Base-by-base conservation (phyloP, 2,797 vertebrate species). In the Parauchenoglanis punctatus region DNA sequence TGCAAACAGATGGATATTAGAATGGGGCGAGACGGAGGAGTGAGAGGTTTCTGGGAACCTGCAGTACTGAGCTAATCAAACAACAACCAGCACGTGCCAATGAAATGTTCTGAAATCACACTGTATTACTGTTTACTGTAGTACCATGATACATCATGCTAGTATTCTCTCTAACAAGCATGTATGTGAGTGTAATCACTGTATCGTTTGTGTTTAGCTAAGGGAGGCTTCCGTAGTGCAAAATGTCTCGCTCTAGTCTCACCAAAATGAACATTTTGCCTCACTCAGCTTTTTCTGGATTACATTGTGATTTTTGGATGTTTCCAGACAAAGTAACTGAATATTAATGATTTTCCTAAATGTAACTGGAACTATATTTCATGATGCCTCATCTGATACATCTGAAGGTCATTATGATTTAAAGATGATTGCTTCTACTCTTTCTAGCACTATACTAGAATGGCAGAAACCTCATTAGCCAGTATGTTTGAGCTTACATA, bases 1-100 rank as follows among this genome's bases (percentile, higher is more conserved):
- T 84, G 73, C 61, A 58, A 88, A 86, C 88, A 90, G 88, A 88
- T 91, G 88, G 81, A 77, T 82, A 82, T 75, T 72, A 78, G 52
- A 88, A 81, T 20, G 20, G 70, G 82, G 70, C 23, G 77, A 84
- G 67, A 87, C 61, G n/a, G 83, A 83, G 76, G 11, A 35, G 72
- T 31, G 25, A 25, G 88, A 81, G 61, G 52, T 68, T 72, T 72
- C 82, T 81, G 68, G 68, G 25, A 58, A 68, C 12, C 28, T 54
- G 1, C 17, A 25, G n/a, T 15, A 54, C 1, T 58, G 20, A 78
- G 46, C 49, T 28, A 86, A 28, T 54, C 56, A 75, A 75, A 75
- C 35, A 23, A 31, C 63, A 68, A 68, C 15, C 17, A 11, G n/a
- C 12, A 28, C 3, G 12, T 65, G 67, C 31, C 10, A 49, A 18